phyloP scores from a whole-genome alignment of 2,888 invertebrate species.

The Pristionchus fissidentatus region DNA sequence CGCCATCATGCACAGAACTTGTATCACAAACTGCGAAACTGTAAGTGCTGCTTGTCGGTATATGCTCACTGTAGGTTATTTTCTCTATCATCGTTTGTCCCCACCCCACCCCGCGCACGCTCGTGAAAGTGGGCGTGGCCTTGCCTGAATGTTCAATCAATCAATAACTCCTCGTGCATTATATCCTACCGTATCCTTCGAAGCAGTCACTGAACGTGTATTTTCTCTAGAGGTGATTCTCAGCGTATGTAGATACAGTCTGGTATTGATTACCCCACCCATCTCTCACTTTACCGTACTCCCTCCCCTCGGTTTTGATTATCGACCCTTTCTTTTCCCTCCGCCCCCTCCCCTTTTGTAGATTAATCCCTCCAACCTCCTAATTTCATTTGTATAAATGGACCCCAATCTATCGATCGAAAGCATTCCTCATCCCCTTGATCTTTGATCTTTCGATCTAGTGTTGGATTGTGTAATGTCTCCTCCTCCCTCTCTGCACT shows the following conservation, averaged over 20 bases:
- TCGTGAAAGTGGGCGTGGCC: constrained; percentile 25
- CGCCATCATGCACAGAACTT: constrained; percentile 3
- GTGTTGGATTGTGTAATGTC: constrained; percentile 17
- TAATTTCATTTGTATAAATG: constrained; percentile 23
- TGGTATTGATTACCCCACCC: constrained; percentile 11
- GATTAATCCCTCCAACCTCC: not conserved
- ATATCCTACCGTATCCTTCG: constrained; percentile 39
- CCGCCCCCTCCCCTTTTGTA: no score
- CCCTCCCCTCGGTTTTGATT: constrained; percentile 6
- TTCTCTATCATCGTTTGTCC: not conserved
- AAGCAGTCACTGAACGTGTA: constrained; percentile 43
- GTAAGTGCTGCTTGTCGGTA: constrained; percentile 38
- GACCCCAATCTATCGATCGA: constrained; percentile 37
- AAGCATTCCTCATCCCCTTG: constrained; percentile 22
- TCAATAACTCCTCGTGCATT: constrained; percentile 41
- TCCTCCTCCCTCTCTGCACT: no score
- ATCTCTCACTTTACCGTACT: not conserved
- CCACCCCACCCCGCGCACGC: no score
- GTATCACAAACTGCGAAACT: constrained; percentile 41
- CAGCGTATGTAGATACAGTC: constrained; percentile 42
- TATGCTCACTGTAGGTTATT: constrained; percentile 26
- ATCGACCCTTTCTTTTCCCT: constrained; percentile 4
- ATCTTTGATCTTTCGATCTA: constrained; percentile 28
- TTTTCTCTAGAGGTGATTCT: constrained; percentile 38
- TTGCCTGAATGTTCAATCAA: not conserved